phyloP scores from a whole-genome alignment of 2,113 vertebrate genomes.

The Isurus oxyrinchus region DNA sequence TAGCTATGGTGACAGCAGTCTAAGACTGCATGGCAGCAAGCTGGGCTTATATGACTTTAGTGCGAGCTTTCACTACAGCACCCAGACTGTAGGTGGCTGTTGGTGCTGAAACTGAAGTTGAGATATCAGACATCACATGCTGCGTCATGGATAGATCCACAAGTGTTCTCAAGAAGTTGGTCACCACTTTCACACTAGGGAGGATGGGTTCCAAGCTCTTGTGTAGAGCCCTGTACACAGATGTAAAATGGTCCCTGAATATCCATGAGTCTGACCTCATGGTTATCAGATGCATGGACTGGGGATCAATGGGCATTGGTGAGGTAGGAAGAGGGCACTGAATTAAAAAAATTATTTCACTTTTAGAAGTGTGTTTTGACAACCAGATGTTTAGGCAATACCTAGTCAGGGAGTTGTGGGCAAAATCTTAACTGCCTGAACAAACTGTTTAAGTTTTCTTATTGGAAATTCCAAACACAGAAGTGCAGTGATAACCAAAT shows the following conservation, averaged over 20 bases:
- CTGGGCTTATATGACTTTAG: too few relatives aligned
- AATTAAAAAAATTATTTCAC: not conserved
- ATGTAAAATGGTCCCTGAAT: not conserved
- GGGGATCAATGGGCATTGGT: not conserved
- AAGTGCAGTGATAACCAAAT: not conserved
- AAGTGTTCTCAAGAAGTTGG: too few relatives aligned
- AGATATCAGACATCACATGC: too few relatives aligned
- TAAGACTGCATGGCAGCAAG: too few relatives aligned
- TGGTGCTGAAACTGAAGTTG: too few relatives aligned
- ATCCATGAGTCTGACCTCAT: not conserved
- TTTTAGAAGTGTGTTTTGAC: not conserved
- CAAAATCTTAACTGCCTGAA: not conserved
- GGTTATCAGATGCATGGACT: not conserved
- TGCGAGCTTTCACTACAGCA: too few relatives aligned
- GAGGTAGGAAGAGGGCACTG: not conserved
- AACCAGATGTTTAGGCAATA: not conserved
- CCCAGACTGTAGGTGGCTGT: too few relatives aligned
- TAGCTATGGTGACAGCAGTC: too few relatives aligned
- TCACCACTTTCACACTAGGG: too few relatives aligned
- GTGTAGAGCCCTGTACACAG: not conserved
- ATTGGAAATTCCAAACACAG: not conserved
- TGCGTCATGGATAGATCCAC: too few relatives aligned
- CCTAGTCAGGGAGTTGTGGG: not conserved
- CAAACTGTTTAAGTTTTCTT: not conserved
- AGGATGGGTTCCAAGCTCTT: too few relatives aligned